Evolutionary conservation across 2,113 vertebrate genomes (phyloP).

Genomic region (Gobius niger): DNA sequence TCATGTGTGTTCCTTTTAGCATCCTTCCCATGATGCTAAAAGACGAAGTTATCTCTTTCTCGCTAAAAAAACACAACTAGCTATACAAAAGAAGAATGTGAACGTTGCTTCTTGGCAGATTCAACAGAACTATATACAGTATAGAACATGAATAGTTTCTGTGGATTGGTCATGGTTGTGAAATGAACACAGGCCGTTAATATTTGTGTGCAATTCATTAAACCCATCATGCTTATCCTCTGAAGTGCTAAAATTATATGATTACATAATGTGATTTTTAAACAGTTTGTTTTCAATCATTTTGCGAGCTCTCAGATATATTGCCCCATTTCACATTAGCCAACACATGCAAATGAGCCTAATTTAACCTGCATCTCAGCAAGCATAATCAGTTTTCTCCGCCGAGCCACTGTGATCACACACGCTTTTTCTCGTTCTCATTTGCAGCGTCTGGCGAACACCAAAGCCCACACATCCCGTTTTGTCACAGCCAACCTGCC

Average conservation of each 20-base stretch:
- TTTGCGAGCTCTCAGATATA: slow-evolving; percentile 9
- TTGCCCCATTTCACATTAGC: not conserved
- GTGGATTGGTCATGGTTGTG: slow-evolving; percentile 1
- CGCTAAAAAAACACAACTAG: no score
- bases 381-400: slow-evolving; percentile 10
- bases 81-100: no score
- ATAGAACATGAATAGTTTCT: not conserved
- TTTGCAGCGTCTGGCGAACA: slow-evolving; percentile 91
- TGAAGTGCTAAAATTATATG: slow-evolving; percentile 10
- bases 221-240: not conserved
- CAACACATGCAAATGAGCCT: slow-evolving; percentile 6
- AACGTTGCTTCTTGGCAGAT: not conserved
- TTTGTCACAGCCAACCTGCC: slow-evolving; percentile 98
- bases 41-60: no score
- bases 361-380: slow-evolving; percentile 1
- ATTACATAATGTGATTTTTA: slow-evolving; percentile 14
- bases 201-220: not conserved
- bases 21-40: no score
- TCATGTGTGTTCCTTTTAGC: no score
- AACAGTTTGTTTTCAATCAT: slow-evolving; percentile 7
- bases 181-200: slow-evolving; percentile 2
- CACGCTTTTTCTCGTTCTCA: slow-evolving; percentile 8
- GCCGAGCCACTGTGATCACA: slow-evolving; percentile 5
- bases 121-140: not conserved
- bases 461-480: slow-evolving; percentile 96